A percentile compares a stretch with the other conserved stretches of the same genome.
These are phyloP conservation scores for Drosophila arawakana DNA, from an alignment of 1,140 invertebrate genomes.

Conservation along the genomic window DNA sequence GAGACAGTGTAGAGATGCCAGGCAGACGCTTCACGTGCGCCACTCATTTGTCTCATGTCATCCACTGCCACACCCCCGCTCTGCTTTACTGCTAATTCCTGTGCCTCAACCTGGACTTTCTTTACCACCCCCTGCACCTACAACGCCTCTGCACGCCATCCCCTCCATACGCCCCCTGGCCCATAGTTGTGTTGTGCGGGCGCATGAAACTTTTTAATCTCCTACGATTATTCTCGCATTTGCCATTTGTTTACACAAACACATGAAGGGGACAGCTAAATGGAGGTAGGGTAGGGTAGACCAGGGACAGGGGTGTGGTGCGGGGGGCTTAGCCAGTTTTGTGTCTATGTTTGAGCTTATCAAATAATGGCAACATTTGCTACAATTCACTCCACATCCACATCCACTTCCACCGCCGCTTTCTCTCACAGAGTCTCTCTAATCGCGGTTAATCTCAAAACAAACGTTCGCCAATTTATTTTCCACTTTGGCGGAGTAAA, in stretches of 20 bases:
- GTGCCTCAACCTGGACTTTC: neutral
- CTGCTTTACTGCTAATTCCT: neutral
- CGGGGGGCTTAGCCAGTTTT: neutral
- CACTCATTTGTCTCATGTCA: constrained; percentile 78
- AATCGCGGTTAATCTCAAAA: constrained; percentile 84
- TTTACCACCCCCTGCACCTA: neutral
- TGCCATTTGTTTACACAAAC: constrained; percentile 82
- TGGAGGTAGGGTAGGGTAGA: too few relatives aligned
- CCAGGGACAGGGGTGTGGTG: neutral
- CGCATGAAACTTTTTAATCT: constrained; percentile 83
- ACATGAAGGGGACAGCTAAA: constrained; percentile 30
- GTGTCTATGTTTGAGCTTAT: constrained; percentile 82
- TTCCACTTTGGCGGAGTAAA: constrained; percentile 74
- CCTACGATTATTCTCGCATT: constrained; percentile 84
- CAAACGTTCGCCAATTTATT: constrained; percentile 84
- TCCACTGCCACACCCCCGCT: constrained; percentile 3
- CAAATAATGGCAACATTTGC: constrained; percentile 83
- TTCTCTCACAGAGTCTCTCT: constrained; percentile 52
- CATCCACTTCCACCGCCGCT: neutral
- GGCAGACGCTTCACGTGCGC: constrained; percentile 70
- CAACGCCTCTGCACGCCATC: neutral
- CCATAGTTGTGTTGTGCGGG: constrained; percentile 40
- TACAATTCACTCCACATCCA: constrained; percentile 55
- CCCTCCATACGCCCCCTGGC: neutral
- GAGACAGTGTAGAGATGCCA: neutral